Evolutionary conservation across 1,140 invertebrate species (phyloP).

Genomic region (Brachionus rotundiformis): DNA sequence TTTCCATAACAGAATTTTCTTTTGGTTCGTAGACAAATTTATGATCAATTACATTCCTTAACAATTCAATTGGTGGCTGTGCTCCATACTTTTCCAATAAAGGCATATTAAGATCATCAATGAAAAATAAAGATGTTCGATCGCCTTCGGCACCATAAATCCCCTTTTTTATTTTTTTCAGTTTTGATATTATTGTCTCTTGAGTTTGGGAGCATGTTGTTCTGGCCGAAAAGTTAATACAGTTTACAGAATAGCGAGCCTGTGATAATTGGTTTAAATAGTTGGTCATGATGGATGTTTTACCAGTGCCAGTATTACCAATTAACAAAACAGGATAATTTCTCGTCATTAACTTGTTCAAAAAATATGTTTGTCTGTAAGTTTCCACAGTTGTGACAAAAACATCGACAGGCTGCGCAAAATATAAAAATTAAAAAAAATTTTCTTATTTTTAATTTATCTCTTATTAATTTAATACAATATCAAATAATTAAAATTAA

Average conservation of each 20-base stretch:
- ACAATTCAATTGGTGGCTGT: conserved; percentile 63
- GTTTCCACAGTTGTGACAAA: conserved; percentile 56
- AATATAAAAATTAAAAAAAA: not conserved
- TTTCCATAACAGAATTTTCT: conserved; percentile 59
- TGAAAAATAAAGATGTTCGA: conserved; percentile 62
- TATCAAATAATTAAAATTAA: not conserved
- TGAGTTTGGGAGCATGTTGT: conserved; percentile 64
- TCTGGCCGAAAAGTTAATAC: conserved; percentile 64
- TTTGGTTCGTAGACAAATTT: conserved; percentile 58
- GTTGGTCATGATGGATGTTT: conserved; percentile 63
- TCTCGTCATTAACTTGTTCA: conserved; percentile 57
- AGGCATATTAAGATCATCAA: conserved; percentile 65
- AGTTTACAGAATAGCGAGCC: conserved; percentile 61
- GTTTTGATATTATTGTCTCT: conserved; percentile 63
- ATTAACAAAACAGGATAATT: conserved; percentile 61
- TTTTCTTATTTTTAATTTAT: conserved; percentile 20
- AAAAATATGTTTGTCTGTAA: conserved; percentile 60
- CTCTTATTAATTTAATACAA: not conserved
- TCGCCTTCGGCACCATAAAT: conserved; percentile 60
- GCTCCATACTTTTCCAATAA: conserved; percentile 64
- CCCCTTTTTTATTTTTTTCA: conserved; percentile 59
- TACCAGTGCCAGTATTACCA: conserved; percentile 61
- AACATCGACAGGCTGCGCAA: not conserved
- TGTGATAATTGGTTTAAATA: conserved; percentile 60
- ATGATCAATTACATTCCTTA: conserved; percentile 64